These are phyloP conservation scores for Panopea generosa DNA, from an alignment of 2,888 invertebrate genomes.

Conservation along the genomic window DNA sequence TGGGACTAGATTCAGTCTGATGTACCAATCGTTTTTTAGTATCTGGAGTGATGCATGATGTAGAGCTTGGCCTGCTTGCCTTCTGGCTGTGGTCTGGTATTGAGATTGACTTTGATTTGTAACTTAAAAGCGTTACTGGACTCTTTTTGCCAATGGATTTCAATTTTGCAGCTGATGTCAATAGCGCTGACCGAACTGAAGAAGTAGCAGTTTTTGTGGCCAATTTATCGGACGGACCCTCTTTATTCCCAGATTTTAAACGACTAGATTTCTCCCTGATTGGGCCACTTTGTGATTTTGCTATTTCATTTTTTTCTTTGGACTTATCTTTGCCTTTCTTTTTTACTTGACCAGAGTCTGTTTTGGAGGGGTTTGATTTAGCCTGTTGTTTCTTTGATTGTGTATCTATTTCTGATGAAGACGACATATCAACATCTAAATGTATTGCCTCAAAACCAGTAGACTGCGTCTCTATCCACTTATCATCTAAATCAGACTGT, in stretches of 20 bases:
- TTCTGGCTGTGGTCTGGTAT: slow-evolving; percentile 46
- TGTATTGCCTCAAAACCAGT: no score
- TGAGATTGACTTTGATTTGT: slow-evolving; percentile 53
- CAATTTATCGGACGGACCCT: slow-evolving; percentile 17
- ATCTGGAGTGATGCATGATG: slow-evolving; percentile 10
- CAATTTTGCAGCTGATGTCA: slow-evolving; percentile 60
- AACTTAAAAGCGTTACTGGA: slow-evolving; percentile 57
- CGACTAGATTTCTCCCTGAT: slow-evolving; percentile 25
- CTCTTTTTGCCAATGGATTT: slow-evolving; percentile 53
- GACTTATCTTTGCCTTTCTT: no score
- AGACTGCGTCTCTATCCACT: no score
- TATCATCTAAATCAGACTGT: not conserved
- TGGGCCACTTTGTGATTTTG: slow-evolving; percentile 32
- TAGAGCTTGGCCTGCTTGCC: slow-evolving; percentile 31
- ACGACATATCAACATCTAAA: slow-evolving; percentile 9
- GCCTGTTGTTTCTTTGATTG: not conserved
- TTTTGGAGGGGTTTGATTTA: slow-evolving; percentile 6
- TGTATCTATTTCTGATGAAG: slow-evolving; percentile 1
- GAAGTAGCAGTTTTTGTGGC: slow-evolving; percentile 20
- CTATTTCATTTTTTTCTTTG: not conserved
- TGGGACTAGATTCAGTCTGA: slow-evolving; percentile 57
- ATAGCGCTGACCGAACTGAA: slow-evolving; percentile 51
- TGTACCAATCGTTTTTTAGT: slow-evolving; percentile 22
- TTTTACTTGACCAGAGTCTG: not conserved
- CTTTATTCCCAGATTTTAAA: slow-evolving; percentile 17